Evolutionary conservation across 2,888 invertebrate genomes (phyloP), one percentile per base, ranked within the genome.

Genomic region (Pantelozetes paolii): DNA sequence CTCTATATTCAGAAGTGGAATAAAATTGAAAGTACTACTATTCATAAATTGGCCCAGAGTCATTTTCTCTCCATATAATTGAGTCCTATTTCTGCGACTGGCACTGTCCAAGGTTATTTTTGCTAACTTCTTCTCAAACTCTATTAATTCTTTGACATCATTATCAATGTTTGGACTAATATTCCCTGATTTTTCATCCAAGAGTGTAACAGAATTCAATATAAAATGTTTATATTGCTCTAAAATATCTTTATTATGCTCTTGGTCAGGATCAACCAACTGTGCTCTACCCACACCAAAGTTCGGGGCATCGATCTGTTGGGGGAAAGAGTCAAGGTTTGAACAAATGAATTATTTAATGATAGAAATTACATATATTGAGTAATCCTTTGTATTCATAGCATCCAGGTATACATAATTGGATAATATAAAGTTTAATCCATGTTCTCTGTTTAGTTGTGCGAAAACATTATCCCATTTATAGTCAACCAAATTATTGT

Each of bases 271-370:
- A 2, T 64, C 36, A 9, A 36, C 32, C n/a, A 36, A 20, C 20
- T 64, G 64, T 36, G 11, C 64, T 6, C 62, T 23, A 23, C 59
- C 72, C 18, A 62, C 59, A 40, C 59, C 72, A 2, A 62, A 59
- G 40, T 40, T 6, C 1, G 62, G 72, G 8, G 59, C 28, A 40
- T 72, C 72, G 9, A 72, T 13, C 72, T 72, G n/a, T 32, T 8
- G n/a, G 9, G 8, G 36, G 36, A 36, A 8, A 8, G 36, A 11
- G 36, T 36, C 36, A 11, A 36, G n/a, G n/a, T n/a, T n/a, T n/a
- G n/a, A n/a, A n/a, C n/a, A 50, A 71, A 11, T 20, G n/a, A 48
- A 50, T 42, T 26, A n/a, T 71, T 26, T 15, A 57, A 57, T 26
- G 23, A 57, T 57, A 23, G 13, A n/a, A 57, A 32, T 64, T 20